These are phyloP conservation scores for Caenorhabditis plicata DNA, from an alignment of 2,888 invertebrate species.

Conservation along the genomic window DNA sequence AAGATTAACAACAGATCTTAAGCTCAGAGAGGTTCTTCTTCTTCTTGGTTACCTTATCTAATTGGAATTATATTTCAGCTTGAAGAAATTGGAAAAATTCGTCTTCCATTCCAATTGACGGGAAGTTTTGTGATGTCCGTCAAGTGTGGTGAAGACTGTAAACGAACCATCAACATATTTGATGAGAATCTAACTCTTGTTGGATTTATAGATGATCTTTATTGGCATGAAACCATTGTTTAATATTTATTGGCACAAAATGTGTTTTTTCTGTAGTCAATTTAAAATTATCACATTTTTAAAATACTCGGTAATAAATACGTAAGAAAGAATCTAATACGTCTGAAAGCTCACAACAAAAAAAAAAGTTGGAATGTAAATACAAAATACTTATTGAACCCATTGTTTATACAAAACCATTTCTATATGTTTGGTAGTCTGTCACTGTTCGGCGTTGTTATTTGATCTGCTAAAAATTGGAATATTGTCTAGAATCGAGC, in stretches of 20 bases:
- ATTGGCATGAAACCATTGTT: slow-evolving; percentile 26
- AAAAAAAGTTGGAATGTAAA: background rate
- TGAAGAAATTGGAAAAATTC: slow-evolving; percentile 24
- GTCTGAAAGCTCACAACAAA: slow-evolving; percentile 9
- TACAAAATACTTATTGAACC: background rate
- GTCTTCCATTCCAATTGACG: slow-evolving; percentile 22
- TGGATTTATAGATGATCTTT: slow-evolving; percentile 21
- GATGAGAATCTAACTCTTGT: slow-evolving; percentile 26
- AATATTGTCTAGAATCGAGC: background rate
- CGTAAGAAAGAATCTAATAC: slow-evolving; percentile 14
- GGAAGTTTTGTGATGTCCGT: slow-evolving; percentile 21
- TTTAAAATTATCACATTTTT: slow-evolving; percentile 3
- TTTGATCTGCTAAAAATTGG: slow-evolving; percentile 12
- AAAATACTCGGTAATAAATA: slow-evolving; percentile 15
- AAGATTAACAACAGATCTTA: slow-evolving; percentile 24
- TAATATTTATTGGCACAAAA: background rate
- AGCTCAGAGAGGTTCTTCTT: slow-evolving; percentile 10
- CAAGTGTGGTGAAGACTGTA: slow-evolving; percentile 13
- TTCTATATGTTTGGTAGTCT: slow-evolving; percentile 16
- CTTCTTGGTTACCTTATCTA: background rate
- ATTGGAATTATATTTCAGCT: slow-evolving; percentile 4
- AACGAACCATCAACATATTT: slow-evolving; percentile 13
- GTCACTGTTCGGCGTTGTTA: slow-evolving; percentile 17
- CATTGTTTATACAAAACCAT: background rate
- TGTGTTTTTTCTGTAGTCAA: background rate